A percentile compares a stretch with the other conserved stretches of the same genome.
phyloP scores from a whole-genome alignment of 2,113 vertebrate genomes.

The Porphyrio hochstetteri region DNA sequence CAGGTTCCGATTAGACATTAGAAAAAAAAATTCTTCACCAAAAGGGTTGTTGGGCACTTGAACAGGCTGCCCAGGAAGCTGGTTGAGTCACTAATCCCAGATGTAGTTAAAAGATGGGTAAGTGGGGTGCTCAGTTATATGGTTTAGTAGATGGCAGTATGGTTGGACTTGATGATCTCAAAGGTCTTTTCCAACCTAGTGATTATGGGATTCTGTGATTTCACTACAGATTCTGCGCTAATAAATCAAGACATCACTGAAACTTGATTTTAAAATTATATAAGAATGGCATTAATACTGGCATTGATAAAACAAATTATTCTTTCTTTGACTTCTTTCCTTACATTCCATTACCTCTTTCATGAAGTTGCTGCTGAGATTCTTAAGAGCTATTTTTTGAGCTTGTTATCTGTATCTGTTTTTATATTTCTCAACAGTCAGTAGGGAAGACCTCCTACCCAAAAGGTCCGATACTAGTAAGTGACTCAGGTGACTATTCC shows the following conservation, averaged over 20 bases:
- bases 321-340: not conserved
- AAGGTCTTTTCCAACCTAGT: no score
- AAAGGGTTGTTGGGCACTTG: no score
- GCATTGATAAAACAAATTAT: not conserved
- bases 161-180: no score
- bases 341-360: not conserved
- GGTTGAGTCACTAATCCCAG: no score
- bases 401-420: not conserved
- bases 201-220: not conserved
- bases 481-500: not conserved
- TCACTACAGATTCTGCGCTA: not conserved
- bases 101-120: no score
- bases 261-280: not conserved
- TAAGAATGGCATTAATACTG: not conserved
- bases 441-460: not conserved
- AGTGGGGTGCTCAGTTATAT: no score
- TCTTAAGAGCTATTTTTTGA: not conserved
- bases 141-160: no score
- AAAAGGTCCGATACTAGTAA: not conserved
- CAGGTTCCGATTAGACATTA: no score
- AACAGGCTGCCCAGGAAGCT: no score
- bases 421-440: not conserved
- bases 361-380: not conserved
- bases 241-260: not conserved
- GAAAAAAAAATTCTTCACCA: no score